Evolutionary conservation across 2,113 vertebrate genomes (phyloP).

Genomic region (Chascanopsetta lugubris): DNA sequence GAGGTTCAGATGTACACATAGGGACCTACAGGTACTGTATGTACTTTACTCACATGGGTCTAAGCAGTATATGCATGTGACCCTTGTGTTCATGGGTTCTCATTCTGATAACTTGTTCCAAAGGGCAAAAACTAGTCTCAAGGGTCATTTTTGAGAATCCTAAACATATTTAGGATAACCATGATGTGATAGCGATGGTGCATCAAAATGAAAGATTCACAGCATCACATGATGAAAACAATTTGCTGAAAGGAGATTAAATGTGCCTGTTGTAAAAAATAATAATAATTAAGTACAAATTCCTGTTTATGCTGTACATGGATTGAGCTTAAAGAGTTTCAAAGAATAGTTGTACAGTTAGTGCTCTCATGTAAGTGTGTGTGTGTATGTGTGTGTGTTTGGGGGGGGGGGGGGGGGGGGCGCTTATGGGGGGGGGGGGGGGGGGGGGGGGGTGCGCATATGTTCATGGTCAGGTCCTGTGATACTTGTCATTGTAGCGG

Average conservation of each 20-base stretch:
- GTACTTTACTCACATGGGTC: no score
- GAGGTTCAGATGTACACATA: background rate
- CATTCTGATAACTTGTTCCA: background rate
- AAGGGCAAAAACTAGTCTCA: background rate
- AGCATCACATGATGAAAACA: slow-evolving; percentile 34
- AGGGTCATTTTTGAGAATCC: background rate
- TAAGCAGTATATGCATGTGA: no score
- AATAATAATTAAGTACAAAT: slow-evolving; percentile 1
- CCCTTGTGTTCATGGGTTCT: background rate
- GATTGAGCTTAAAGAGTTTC: slow-evolving; percentile 26
- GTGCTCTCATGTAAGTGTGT: slow-evolving; percentile 17
- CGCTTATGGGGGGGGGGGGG: no score
- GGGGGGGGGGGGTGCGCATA: no score
- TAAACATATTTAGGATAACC: no score
- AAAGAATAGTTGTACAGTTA: slow-evolving; percentile 32
- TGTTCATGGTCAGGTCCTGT: slow-evolving; percentile 83
- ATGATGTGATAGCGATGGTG: background rate
- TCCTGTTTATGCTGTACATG: slow-evolving; percentile 28
- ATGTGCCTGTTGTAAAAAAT: slow-evolving; percentile 15
- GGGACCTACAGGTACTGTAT: background rate
- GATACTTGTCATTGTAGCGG: slow-evolving; percentile 95
- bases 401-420: no score
- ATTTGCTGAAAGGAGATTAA: slow-evolving; percentile 24
- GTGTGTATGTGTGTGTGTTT: slow-evolving; percentile 4
- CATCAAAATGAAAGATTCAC: slow-evolving; percentile 29